Base-by-base conservation (phyloP, 2,113 vertebrate species). In the Proteles cristata region DNA sequence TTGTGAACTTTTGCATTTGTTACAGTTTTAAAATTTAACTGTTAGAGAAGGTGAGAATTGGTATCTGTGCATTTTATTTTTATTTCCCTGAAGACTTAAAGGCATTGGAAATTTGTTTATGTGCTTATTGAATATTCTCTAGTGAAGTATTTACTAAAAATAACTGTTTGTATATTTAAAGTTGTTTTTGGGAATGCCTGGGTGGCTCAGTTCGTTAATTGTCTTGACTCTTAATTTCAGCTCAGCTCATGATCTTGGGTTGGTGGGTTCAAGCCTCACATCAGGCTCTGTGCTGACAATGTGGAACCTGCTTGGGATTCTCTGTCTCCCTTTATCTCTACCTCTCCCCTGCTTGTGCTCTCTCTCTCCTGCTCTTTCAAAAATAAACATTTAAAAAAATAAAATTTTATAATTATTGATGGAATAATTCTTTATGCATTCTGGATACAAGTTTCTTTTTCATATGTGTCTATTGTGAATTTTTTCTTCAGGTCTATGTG, bases 111-210 rank as follows among this genome's bases (percentile, higher is more conserved):
- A 73, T 25, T 71, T 91, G 35, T 88, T 65, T 21, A 66, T 89
- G 63, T 80, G 58, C 25, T n/a, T 88, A 48, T 58, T 96, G 39
- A 71, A 45, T 96, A 71, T 76, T 93, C 79, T 87, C 91, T 88
- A 77, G 50, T 55, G 16, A 92, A 89, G 3, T 92, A 84, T 80
- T 91, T 88, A n/a, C 35, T 73, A 19, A 85, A 89, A 55, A 65
- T 11, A 73, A 48, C 50, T 85, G 25, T 35, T n/a, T 28, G 65
- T 66, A n/a, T 80, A 69, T 68, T 74, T 86, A 50, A 95, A 86
- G 5, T 73, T 58, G 35, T 84, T 9, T 61, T 61, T 0, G 7
- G 21, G 58, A 21, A 7, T 7, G 2, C 58, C 58, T 61, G 58
- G 58, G 58, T 61, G 58, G 58, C 58, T 61, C 7, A 61, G 58